Evolutionary conservation across 2,797 vertebrate genomes (phyloP).

Genomic region (Chrosomus eos): DNA sequence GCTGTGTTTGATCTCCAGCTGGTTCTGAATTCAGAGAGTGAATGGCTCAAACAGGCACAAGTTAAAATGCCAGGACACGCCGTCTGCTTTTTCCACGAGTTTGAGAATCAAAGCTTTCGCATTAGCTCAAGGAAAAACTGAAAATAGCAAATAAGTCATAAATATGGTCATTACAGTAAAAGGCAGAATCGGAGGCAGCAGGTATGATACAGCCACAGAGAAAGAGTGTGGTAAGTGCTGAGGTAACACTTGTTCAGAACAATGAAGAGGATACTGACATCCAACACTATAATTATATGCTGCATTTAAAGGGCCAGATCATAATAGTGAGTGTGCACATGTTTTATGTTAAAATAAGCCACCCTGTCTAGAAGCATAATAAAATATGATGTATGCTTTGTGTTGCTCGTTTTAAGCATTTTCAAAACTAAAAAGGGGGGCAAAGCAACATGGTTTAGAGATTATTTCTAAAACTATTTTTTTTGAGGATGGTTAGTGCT

Average conservation of each 20-base stretch:
- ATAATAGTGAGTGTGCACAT: not conserved
- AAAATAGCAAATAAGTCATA: constrained; percentile 73
- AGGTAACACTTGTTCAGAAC: constrained; percentile 53
- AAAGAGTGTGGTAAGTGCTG: constrained; percentile 50
- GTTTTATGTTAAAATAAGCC: constrained; percentile 32
- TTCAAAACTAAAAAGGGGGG: not conserved
- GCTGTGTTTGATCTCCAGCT: constrained; percentile 81
- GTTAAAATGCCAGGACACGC: constrained; percentile 70
- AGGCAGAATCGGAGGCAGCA: constrained; percentile 64
- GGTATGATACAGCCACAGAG: constrained; percentile 44
- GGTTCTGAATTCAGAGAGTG: constrained; percentile 77
- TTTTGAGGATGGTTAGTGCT: not conserved
- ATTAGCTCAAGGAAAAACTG: constrained; percentile 65
- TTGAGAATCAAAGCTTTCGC: constrained; percentile 69
- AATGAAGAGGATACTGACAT: constrained; percentile 50
- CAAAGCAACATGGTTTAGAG: not conserved
- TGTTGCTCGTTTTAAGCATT: constrained; percentile 2
- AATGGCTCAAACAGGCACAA: constrained; percentile 72
- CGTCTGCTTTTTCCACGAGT: constrained; percentile 65
- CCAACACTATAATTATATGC: constrained; percentile 49
- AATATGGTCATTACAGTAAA: constrained; percentile 72
- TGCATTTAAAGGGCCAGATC: constrained; percentile 28
- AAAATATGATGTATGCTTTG: not conserved
- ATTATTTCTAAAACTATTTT: not conserved
- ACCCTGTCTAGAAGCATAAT: constrained; percentile 14